Percentiles rank a stretch among this genome's conserved stretches.
These are phyloP conservation scores for Hestina assimilis DNA, from an alignment of 1,140 invertebrate species.

Conservation along the genomic window DNA sequence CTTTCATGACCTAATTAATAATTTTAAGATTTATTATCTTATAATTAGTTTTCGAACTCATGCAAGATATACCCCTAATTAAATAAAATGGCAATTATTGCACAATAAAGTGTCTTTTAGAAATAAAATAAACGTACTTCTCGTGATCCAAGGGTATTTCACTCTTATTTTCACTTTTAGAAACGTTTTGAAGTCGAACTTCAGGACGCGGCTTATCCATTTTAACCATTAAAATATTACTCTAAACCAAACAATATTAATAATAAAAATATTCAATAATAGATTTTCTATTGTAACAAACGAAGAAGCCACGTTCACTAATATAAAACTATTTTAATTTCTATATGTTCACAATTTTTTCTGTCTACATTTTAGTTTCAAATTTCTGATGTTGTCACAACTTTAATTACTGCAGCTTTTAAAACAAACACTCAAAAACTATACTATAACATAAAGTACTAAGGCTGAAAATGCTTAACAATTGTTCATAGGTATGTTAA, in stretches of 20 bases:
- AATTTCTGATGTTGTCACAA: constrained; percentile 11
- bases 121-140: constrained; percentile 5
- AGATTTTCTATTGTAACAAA: neutral
- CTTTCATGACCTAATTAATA: too few species aligned
- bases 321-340: constrained; percentile 2
- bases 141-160: neutral
- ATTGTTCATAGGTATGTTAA: neutral
- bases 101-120: neutral
- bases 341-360: constrained; percentile 11
- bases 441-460: neutral
- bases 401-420: neutral
- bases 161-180: too few species aligned
- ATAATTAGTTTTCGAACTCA: neutral
- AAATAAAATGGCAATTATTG: neutral
- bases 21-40: too few species aligned
- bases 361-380: constrained; percentile 8
- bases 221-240: neutral
- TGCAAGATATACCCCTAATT: neutral
- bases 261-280: neutral
- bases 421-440: neutral
- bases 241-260: neutral
- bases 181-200: neutral
- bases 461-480: neutral
- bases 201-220: constrained; percentile 7
- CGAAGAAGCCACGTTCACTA: constrained; percentile 7